These are phyloP conservation scores for Lateolabrax maculatus DNA, from an alignment of 2,797 vertebrate genomes.

Conservation along the genomic window DNA sequence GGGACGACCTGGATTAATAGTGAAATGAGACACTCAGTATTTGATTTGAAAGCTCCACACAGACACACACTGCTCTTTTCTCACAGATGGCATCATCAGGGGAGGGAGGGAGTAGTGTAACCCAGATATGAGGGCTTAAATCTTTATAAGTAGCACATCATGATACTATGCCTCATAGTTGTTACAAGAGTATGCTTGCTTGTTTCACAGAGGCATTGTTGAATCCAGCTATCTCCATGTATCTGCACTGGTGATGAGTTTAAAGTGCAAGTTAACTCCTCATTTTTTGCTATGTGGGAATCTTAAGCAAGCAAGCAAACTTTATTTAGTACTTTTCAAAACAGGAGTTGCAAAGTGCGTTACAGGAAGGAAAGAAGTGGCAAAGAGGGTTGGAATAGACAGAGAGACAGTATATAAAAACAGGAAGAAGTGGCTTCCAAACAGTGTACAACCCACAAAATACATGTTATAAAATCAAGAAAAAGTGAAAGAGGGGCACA, in stretches of 20 bases:
- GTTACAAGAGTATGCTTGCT: conserved; percentile 16
- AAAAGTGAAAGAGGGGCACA: not conserved
- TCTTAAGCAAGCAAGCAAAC: not conserved
- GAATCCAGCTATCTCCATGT: conserved; percentile 16
- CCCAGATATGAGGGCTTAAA: conserved; percentile 78
- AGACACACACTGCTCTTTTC: conserved; percentile 34
- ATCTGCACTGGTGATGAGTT: not conserved
- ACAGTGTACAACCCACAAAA: not conserved
- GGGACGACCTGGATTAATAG: conserved; percentile 61
- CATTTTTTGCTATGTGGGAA: not conserved
- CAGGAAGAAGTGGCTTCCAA: not conserved
- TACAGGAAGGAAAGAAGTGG: not conserved
- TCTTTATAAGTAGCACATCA: conserved; percentile 54
- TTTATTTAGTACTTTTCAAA: not conserved
- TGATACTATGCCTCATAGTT: conserved; percentile 38
- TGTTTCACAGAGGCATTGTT: conserved; percentile 21
- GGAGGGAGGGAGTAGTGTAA: conserved; percentile 61
- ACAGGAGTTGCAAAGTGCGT: not conserved
- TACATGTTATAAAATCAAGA: not conserved
- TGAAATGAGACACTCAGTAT: conserved; percentile 51
- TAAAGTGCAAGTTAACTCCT: not conserved
- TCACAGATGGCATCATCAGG: conserved; percentile 80
- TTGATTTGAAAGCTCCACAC: conserved; percentile 55
- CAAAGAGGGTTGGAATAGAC: too few species aligned
- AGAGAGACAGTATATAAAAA: not conserved